These are phyloP conservation scores for Hippocampus kuda DNA, from an alignment of 2,797 vertebrate species.

Conservation along the genomic window DNA sequence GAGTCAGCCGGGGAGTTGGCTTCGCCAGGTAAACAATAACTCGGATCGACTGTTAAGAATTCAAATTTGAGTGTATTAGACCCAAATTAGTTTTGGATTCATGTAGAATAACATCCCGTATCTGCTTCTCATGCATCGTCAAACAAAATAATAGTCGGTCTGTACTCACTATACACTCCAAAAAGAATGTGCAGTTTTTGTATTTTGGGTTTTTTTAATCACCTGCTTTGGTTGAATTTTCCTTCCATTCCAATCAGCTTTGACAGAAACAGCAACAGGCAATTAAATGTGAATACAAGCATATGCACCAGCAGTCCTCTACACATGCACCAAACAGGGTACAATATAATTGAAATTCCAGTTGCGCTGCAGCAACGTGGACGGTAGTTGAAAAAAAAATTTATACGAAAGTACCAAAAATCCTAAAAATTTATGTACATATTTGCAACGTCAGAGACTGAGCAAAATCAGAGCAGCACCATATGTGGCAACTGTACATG, in stretches of 20 bases:
- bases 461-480: background rate
- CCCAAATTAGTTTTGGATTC: too few relatives aligned
- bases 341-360: background rate
- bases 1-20: conserved; percentile 95
- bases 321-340: background rate
- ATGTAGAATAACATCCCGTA: too few relatives aligned
- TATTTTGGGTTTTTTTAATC: conserved; percentile 53
- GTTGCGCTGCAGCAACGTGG: background rate
- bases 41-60: background rate
- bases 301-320: conserved; percentile 2
- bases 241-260: conserved; percentile 52
- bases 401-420: background rate
- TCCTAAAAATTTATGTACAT: background rate
- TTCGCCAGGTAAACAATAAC: conserved; percentile 81
- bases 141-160: too few relatives aligned
- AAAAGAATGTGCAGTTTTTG: background rate
- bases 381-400: background rate
- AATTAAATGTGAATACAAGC: conserved; percentile 6
- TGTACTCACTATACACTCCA: too few relatives aligned
- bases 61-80: too few relatives aligned
- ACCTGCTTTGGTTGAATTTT: conserved; percentile 53
- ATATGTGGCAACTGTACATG: background rate
- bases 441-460: background rate
- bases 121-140: background rate
- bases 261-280: conserved; percentile 27